These are phyloP conservation scores for Agelastica alni DNA, from an alignment of 2,888 invertebrate genomes.

Conservation along the genomic window DNA sequence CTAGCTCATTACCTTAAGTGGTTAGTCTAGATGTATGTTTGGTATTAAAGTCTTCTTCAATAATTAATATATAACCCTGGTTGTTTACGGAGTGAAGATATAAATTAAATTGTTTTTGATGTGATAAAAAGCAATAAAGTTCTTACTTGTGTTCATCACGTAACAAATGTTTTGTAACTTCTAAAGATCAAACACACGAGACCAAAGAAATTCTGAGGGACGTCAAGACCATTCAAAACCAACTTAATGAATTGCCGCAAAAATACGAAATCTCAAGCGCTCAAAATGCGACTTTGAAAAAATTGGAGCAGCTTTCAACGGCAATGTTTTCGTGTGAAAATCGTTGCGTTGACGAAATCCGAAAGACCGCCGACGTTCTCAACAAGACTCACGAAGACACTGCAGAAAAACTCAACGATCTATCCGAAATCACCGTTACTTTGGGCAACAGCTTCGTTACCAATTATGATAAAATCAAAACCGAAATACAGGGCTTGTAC, in stretches of 20 bases:
- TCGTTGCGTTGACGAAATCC: background rate
- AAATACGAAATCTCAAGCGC: slow-evolving; percentile 61
- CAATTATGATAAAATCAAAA: slow-evolving; percentile 61
- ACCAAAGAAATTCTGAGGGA: slow-evolving; percentile 45
- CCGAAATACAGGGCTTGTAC: slow-evolving; percentile 61
- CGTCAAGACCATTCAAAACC: slow-evolving; percentile 42
- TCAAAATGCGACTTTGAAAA: slow-evolving; percentile 64
- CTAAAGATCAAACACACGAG: slow-evolving; percentile 48
- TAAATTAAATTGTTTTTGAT: no score
- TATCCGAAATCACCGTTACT: slow-evolving; percentile 62
- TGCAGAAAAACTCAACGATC: slow-evolving; percentile 42
- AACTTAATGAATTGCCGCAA: slow-evolving; percentile 55
- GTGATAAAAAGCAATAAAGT: no score
- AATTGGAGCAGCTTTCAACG: slow-evolving; percentile 31
- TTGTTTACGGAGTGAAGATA: no score
- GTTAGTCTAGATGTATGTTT: no score
- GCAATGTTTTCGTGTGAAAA: background rate
- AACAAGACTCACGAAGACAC: slow-evolving; percentile 42
- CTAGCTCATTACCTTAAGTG: no score
- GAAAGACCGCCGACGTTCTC: no score
- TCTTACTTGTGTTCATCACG: no score
- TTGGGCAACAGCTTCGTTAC: slow-evolving; percentile 62
- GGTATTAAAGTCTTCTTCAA: no score
- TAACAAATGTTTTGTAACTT: slow-evolving; percentile 32
- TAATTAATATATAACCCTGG: no score